Base-by-base conservation (phyloP, 2,888 invertebrate species). In the Hypselothyrea guttata region DNA sequence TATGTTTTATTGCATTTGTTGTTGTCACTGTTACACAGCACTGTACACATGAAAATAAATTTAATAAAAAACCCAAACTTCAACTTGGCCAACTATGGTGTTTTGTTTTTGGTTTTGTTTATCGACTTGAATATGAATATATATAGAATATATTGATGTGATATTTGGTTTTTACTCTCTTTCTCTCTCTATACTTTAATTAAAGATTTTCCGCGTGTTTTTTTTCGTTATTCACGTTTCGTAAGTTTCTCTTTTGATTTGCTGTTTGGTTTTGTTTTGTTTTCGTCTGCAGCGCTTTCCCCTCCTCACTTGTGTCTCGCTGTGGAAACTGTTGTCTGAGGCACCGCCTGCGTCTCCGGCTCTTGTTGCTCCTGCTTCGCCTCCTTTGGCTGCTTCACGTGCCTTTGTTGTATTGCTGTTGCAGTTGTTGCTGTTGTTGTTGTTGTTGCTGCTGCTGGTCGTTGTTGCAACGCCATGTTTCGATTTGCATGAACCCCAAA, bases 401-500 rank as follows among this genome's bases (percentile, higher is more conserved):
- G 69, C 70, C 63, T 54, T 16, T 51, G 46, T 22, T 55, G 42
- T 13, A 35, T 46, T 48, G 30, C 30, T 47, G 27, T 40, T 41
- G 40, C 7, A 18, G 40, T 34, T 49, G 54, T 22, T 42, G 12
- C 33, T 47, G 41, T 27, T 61, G 34, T 15, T 49, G 7, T 35
- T 35, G 22, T 52, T 53, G 34, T 49, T 55, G 30, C 22, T 46
- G 51, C 22, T 56, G 52, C 34, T 42, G 34, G 38, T 7, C 30
- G 58, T 48, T 59, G 63, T 45, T 68, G 68, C 28, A 67, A 35
- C 57, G 67, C 75, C 67, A 59, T 77, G 74, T 55, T 76, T 73
- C 62, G 52, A 40, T 63, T 61, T 47, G 70, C 72, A 69, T 59
- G 65, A 45, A 60, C 55, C 45, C 51, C 56, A 55, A 51, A 53